Evolutionary conservation across 2,797 vertebrate genomes (phyloP).

Genomic region (Typhlichthys eigenmanni): DNA sequence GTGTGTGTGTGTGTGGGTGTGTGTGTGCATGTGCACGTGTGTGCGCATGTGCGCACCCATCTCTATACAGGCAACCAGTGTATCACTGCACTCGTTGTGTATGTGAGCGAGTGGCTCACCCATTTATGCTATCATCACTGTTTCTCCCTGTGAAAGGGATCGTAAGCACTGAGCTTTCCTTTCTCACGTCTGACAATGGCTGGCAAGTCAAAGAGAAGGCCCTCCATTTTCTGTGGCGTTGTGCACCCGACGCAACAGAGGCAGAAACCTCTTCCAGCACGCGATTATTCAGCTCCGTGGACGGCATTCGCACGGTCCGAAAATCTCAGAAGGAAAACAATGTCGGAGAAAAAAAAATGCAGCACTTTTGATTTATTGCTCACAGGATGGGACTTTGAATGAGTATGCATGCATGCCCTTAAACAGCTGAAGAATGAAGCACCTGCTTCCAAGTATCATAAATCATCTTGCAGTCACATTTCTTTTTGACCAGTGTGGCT

Average conservation of each 20-base stretch:
- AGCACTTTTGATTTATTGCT: slow-evolving; percentile 53
- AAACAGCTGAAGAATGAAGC: slow-evolving; percentile 44
- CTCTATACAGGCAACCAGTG: too few relatives aligned
- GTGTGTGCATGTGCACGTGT: not conserved
- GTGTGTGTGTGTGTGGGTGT: not conserved
- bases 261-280: slow-evolving; percentile 15
- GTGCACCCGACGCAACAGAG: slow-evolving; percentile 22
- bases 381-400: slow-evolving; percentile 35
- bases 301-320: slow-evolving; percentile 25
- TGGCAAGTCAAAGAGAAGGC: slow-evolving; percentile 46
- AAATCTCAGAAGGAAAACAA: slow-evolving; percentile 25
- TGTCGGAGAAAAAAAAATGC: slow-evolving; percentile 37
- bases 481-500: slow-evolving; percentile 13
- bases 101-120: not conserved
- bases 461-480: slow-evolving; percentile 43
- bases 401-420: slow-evolving; percentile 26
- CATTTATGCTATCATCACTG: slow-evolving; percentile 11
- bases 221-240: slow-evolving; percentile 49
- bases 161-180: slow-evolving; percentile 12
- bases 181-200: slow-evolving; percentile 28
- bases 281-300: slow-evolving; percentile 33
- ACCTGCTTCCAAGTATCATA: slow-evolving; percentile 41
- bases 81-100: not conserved
- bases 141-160: slow-evolving; percentile 14
- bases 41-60: not conserved